A percentile compares a stretch with the other conserved stretches of the same genome.
Evolutionary conservation across 2,888 invertebrate species (phyloP).

Genomic region (Zygaena filipendulae): DNA sequence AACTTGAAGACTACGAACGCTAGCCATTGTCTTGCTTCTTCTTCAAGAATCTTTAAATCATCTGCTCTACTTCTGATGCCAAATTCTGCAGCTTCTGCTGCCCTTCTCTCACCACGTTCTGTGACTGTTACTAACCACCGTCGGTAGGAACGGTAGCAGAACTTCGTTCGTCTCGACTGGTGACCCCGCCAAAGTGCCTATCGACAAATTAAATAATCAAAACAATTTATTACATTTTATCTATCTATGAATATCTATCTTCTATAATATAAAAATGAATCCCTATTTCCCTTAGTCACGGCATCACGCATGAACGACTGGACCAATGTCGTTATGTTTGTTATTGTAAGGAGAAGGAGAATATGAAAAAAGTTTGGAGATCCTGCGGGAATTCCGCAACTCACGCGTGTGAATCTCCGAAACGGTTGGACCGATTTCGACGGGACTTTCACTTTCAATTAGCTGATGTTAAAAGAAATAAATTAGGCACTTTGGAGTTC

Average conservation of each 20-base stretch:
- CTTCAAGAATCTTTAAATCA: constrained; percentile 46
- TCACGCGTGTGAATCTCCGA: no score
- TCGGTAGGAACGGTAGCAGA: constrained; percentile 48
- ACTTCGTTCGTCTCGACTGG: constrained; percentile 43
- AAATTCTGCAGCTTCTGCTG: constrained; percentile 51
- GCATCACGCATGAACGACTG: no score
- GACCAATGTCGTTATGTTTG: no score
- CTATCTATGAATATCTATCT: constrained; percentile 4
- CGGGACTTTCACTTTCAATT: no score
- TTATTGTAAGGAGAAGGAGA: no score
- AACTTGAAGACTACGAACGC: constrained; percentile 57
- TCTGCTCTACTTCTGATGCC: constrained; percentile 48
- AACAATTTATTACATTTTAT: constrained; percentile 2
- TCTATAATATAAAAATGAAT: no score
- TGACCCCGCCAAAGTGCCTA: constrained; percentile 55
- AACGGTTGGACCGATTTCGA: no score
- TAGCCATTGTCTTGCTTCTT: constrained; percentile 53
- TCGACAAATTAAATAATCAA: constrained; percentile 1
- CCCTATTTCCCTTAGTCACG: no score
- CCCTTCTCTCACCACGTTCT: constrained; percentile 42
- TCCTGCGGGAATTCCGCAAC: no score
- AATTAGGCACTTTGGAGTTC: neutral
- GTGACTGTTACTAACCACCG: constrained; percentile 46
- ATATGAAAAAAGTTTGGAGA: no score
- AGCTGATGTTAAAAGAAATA: neutral